These are phyloP conservation scores for Muntiacus muntjak DNA, from an alignment of 2,113 vertebrate species.

Conservation along the genomic window DNA sequence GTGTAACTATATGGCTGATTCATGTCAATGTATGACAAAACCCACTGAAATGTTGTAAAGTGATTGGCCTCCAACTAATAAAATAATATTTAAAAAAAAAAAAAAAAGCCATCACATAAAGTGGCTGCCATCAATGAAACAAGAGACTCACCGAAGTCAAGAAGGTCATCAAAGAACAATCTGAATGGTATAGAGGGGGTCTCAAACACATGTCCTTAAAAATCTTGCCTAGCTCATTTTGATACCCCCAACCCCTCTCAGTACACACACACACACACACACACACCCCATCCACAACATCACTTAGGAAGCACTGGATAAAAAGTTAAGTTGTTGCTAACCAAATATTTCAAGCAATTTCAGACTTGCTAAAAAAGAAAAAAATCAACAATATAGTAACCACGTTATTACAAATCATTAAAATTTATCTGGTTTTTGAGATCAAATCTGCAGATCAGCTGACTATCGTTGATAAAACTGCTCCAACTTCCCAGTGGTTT, in stretches of 20 bases:
- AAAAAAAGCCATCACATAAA: too few species aligned
- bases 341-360: neutral
- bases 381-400: neutral
- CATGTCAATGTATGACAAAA: too few species aligned
- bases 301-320: neutral
- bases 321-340: neutral
- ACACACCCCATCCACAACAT: neutral
- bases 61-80: too few species aligned
- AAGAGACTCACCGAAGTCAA: constrained; percentile 36
- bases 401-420: neutral
- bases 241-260: neutral
- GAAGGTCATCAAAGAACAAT: constrained; percentile 18
- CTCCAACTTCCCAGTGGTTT: neutral
- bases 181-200: neutral
- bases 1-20: too few species aligned
- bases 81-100: too few species aligned
- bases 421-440: constrained; percentile 41
- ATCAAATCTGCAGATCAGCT: neutral
- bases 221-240: neutral
- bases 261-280: neutral
- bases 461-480: neutral
- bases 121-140: neutral
- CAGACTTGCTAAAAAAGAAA: neutral
- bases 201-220: neutral
- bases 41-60: too few species aligned